phyloP scores from a whole-genome alignment of 1,140 invertebrate genomes.

The Drosophila ironensis region DNA sequence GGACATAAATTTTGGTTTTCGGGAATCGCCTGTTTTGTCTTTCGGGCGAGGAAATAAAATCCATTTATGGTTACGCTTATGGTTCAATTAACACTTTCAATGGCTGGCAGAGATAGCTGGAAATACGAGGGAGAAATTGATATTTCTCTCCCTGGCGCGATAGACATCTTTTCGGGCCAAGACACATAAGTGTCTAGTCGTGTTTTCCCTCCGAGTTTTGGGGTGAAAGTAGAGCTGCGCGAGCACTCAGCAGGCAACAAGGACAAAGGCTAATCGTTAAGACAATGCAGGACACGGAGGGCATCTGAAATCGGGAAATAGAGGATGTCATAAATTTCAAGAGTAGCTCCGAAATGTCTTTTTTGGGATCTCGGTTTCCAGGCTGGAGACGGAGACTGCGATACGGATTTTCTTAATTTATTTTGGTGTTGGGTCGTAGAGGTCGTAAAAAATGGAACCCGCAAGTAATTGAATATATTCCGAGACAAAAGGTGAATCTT shows the following conservation, averaged over 20 bases:
- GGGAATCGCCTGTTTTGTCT: conserved; percentile 58
- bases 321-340: conserved; percentile 79
- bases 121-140: conserved; percentile 37
- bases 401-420: conserved; percentile 42
- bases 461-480: conserved; percentile 76
- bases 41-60: conserved; percentile 70
- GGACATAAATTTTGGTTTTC: conserved; percentile 67
- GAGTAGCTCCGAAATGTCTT: conserved; percentile 70
- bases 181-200: conserved; percentile 18
- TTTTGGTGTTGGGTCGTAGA: conserved; percentile 26
- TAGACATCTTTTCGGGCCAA: conserved; percentile 27
- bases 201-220: conserved; percentile 13
- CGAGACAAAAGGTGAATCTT: conserved; percentile 45
- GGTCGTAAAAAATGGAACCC: conserved; percentile 60
- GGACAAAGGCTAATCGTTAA: conserved; percentile 67
- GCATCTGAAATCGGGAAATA: conserved; percentile 25
- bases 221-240: conserved; percentile 62
- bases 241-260: conserved; percentile 54
- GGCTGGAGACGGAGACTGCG: conserved; percentile 22
- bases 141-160: conserved; percentile 49
- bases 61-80: conserved; percentile 81
- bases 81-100: conserved; percentile 80
- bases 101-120: conserved; percentile 29
- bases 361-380: conserved; percentile 23
- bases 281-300: conserved; percentile 55